phyloP scores from a whole-genome alignment of 2,113 vertebrate species.

The Pycnonotus jocosus region DNA sequence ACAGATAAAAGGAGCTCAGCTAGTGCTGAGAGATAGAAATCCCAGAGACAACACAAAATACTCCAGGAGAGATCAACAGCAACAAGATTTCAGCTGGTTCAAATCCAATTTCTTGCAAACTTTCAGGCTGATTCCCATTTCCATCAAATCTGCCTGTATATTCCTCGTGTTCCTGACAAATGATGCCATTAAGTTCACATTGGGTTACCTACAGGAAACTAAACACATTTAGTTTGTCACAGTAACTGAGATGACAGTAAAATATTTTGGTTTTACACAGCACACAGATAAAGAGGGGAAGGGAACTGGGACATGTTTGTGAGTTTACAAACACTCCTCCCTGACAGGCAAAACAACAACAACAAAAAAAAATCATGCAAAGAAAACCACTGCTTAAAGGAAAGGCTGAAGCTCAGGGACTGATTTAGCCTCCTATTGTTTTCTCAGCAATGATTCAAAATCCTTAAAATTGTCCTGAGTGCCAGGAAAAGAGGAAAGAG shows the following conservation, averaged over 20 bases:
- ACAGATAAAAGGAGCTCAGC: background rate
- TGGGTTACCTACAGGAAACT: background rate
- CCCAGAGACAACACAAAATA: background rate
- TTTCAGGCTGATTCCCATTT: background rate
- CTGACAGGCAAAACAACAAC: constrained; percentile 11
- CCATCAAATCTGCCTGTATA: background rate
- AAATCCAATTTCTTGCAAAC: background rate
- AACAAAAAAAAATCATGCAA: background rate
- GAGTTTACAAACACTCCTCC: constrained; percentile 14
- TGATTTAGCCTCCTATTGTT: constrained; percentile 37
- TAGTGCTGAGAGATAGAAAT: background rate
- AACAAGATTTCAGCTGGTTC: constrained; percentile 9
- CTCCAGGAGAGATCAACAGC: background rate
- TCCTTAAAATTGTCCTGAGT: background rate
- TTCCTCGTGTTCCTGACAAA: background rate
- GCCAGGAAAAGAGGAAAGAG: background rate
- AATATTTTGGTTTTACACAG: constrained; percentile 18
- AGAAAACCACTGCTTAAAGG: constrained; percentile 15
- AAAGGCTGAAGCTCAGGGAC: background rate
- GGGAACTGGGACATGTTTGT: background rate
- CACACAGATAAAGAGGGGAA: background rate
- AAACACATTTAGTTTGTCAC: background rate
- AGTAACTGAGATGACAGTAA: background rate
- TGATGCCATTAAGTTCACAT: background rate
- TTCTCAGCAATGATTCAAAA: constrained; percentile 22